phyloP scores from a whole-genome alignment of 2,888 invertebrate species.

The Patella depressa region DNA sequence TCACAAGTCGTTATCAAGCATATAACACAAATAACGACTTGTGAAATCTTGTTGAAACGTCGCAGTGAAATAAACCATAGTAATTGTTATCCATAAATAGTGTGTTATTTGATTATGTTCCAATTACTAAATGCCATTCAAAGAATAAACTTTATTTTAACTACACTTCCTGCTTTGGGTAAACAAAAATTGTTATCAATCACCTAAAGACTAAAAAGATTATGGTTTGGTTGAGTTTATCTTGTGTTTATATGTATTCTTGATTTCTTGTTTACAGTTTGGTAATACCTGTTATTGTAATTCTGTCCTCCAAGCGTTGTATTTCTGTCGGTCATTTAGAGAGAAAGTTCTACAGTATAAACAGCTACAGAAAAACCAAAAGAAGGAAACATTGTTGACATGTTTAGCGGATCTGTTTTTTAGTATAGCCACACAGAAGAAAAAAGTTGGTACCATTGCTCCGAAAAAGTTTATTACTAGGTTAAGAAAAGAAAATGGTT shows the following conservation, averaged over 20 bases:
- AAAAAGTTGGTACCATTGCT: conserved; percentile 97
- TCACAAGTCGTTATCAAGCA: no score
- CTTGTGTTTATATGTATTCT: no score
- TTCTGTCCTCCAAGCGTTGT: conserved; percentile 98
- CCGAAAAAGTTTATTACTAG: conserved; percentile 99
- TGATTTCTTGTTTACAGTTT: conserved; percentile 76
- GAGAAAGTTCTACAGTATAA: conserved; percentile 99
- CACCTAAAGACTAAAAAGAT: no score
- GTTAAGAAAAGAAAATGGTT: conserved; percentile 97
- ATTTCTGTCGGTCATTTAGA: conserved; percentile 99
- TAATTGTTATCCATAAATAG: no score
- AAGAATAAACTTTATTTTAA: no score
- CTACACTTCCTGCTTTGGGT: not conserved
- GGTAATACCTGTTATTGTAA: conserved; percentile 99
- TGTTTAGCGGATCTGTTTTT: conserved; percentile 99
- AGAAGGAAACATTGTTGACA: conserved; percentile 95
- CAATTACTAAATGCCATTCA: no score
- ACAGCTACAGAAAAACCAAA: conserved; percentile 72
- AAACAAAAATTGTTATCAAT: no score
- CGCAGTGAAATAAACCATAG: no score
- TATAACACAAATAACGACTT: no score
- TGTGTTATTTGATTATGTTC: no score
- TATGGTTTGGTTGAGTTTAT: no score
- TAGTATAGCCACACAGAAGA: conserved; percentile 99
- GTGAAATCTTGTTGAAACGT: no score